Conservation (phyloP, 1,140 invertebrate genomes). For the Holotrichia oblita region DNA sequence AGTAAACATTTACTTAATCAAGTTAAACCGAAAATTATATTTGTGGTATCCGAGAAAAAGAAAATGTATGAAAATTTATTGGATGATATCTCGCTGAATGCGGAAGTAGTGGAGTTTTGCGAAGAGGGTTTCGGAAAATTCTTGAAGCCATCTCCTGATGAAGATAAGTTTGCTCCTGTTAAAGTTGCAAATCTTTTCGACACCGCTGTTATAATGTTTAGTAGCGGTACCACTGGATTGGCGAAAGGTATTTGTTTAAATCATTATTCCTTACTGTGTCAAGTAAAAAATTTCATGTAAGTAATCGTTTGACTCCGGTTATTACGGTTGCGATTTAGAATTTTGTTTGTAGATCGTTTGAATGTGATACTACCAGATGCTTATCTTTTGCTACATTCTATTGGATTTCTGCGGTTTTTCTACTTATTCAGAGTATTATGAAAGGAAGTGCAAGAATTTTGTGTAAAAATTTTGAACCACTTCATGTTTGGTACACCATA, state of each 20-base stretch:
- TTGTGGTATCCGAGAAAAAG: slow-evolving; percentile 57
- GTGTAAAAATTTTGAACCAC: background rate
- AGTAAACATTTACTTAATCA: slow-evolving; percentile 46
- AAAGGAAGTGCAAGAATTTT: background rate
- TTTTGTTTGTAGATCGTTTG: background rate
- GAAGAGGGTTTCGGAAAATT: slow-evolving; percentile 39
- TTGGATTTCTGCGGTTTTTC: background rate
- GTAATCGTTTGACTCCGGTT: background rate
- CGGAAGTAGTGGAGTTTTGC: slow-evolving; percentile 49
- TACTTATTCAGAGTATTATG: background rate
- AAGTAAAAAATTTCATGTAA: slow-evolving; percentile 15
- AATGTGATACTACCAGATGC: background rate
- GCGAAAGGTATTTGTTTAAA: slow-evolving; percentile 53
- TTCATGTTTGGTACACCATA: background rate
- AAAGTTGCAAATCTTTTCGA: slow-evolving; percentile 39
- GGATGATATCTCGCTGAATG: slow-evolving; percentile 27
- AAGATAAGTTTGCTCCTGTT: slow-evolving; percentile 43
- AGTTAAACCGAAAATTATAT: slow-evolving; percentile 52
- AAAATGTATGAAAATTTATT: slow-evolving; percentile 43
- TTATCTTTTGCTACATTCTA: background rate
- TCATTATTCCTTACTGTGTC: slow-evolving; percentile 38
- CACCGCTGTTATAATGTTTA: slow-evolving; percentile 50
- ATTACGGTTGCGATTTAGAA: background rate
- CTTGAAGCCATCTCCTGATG: slow-evolving; percentile 25
- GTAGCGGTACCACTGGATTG: slow-evolving; percentile 52